Percentiles rank a stretch among this genome's conserved stretches.
These are phyloP conservation scores for Acronicta alni DNA, from an alignment of 2,888 invertebrate genomes.

Conservation along the genomic window DNA sequence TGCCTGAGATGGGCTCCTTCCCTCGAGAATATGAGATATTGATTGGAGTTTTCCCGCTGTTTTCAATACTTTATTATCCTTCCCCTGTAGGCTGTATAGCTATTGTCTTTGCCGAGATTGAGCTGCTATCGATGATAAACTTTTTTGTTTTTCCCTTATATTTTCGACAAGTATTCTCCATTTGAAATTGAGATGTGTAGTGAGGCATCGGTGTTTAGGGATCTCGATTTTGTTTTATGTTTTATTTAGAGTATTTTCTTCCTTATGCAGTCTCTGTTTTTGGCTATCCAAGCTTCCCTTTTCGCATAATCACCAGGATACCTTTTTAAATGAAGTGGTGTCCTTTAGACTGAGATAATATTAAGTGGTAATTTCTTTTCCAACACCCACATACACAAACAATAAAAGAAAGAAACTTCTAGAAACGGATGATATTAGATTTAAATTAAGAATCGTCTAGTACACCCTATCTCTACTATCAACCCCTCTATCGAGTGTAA, in stretches of 20 bases:
- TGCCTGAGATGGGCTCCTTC: constrained; percentile 48
- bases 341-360: too few species aligned
- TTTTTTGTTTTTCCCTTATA: constrained; percentile 48
- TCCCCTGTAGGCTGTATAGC: constrained; percentile 62
- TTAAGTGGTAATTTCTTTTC: too few species aligned
- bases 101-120: constrained; percentile 70
- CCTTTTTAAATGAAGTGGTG: too few species aligned
- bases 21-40: constrained; percentile 74
- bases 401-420: too few species aligned
- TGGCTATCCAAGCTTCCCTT: constrained; percentile 2
- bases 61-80: constrained; percentile 80
- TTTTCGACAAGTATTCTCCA: constrained; percentile 43
- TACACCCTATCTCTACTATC: too few species aligned
- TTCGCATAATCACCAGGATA: background rate
- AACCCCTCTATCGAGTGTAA: too few species aligned
- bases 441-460: too few species aligned
- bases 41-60: constrained; percentile 78
- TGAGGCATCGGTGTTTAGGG: constrained; percentile 38
- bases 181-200: constrained; percentile 44
- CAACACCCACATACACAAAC: too few species aligned
- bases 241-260: constrained; percentile 14
- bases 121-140: constrained; percentile 59
- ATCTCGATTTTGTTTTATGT: constrained; percentile 18
- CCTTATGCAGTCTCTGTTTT: constrained; percentile 4
- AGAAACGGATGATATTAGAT: too few species aligned